Conservation (phyloP, 2,113 vertebrate genomes). For the Myrmecobius fasciatus region DNA sequence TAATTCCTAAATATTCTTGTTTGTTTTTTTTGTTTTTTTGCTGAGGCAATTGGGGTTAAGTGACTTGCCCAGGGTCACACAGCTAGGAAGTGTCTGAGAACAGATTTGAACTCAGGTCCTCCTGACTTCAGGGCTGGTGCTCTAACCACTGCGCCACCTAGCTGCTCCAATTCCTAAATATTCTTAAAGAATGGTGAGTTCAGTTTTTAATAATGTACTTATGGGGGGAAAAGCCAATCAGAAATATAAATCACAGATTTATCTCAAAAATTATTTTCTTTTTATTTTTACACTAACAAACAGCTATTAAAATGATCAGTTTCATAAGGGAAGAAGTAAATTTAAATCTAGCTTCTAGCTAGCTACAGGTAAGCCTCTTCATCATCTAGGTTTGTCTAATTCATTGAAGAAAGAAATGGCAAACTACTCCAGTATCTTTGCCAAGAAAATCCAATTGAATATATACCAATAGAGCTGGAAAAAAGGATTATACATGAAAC, state of each 20-base stretch:
- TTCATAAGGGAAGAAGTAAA: neutral
- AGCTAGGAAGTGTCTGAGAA: too few relatives aligned
- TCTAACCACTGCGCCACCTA: neutral
- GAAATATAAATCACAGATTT: neutral
- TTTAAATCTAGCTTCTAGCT: neutral
- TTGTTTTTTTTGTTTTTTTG: too few relatives aligned
- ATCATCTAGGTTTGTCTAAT: neutral
- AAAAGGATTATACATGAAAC: neutral
- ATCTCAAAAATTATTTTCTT: neutral
- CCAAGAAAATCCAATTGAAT: neutral
- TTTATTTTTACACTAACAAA: neutral
- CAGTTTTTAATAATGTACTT: neutral
- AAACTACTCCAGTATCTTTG: neutral
- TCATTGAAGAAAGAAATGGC: neutral
- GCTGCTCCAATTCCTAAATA: too few relatives aligned
- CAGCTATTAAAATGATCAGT: neutral
- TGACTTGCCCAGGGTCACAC: too few relatives aligned
- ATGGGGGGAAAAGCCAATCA: neutral
- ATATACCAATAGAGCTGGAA: neutral
- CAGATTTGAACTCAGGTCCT: too few relatives aligned
- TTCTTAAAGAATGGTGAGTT: neutral
- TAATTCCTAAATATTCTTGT: too few relatives aligned
- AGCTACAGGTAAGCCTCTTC: neutral
- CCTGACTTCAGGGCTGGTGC: too few relatives aligned
- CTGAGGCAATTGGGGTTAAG: too few relatives aligned